A percentile compares a stretch with the other conserved stretches of the same genome.
These are phyloP conservation scores for Tapera naevia DNA, from an alignment of 2,797 vertebrate genomes.

Conservation along the genomic window DNA sequence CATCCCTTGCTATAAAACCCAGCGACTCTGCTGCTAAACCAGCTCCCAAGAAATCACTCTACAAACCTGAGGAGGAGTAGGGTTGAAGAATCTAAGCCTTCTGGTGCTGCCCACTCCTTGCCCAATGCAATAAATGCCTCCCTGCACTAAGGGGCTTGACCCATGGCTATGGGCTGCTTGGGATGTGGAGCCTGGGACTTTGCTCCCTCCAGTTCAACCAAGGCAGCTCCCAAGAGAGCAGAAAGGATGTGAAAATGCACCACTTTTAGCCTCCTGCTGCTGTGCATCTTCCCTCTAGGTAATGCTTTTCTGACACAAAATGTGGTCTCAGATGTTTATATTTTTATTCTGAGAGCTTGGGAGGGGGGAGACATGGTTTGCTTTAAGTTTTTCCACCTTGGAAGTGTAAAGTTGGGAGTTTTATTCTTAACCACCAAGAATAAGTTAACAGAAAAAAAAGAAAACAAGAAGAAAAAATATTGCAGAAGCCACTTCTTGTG, in stretches of 20 bases:
- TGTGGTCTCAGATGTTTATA: background rate
- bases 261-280: background rate
- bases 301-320: background rate
- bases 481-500: background rate
- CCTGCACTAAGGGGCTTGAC: background rate
- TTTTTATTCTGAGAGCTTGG: background rate
- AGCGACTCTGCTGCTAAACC: background rate
- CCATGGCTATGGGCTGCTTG: background rate
- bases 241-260: background rate
- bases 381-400: background rate
- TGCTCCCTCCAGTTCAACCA: too few relatives aligned
- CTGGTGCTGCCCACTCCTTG: background rate
- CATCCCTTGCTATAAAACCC: background rate
- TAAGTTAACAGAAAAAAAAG: background rate
- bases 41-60: background rate
- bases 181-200: background rate
- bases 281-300: background rate
- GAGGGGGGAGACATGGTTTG: background rate
- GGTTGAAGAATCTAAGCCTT: background rate
- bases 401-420: background rate
- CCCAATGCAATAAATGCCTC: background rate
- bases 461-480: background rate
- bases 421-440: background rate
- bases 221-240: background rate
- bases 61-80: background rate